phyloP scores from a whole-genome alignment of 2,113 vertebrate genomes.

The Macroglossus sobrinus region DNA sequence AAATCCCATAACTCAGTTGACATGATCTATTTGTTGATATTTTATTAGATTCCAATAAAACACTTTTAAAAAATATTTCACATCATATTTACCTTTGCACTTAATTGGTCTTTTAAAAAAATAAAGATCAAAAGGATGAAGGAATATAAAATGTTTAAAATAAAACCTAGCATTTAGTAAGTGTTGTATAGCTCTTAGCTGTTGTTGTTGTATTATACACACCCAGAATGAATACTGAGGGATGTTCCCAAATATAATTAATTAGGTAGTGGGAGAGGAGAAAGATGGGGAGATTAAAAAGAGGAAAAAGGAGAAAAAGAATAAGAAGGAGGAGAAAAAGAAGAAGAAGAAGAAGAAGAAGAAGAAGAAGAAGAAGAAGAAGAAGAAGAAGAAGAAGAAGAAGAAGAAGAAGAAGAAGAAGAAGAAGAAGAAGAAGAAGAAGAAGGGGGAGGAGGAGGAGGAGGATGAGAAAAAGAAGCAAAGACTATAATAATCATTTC shows the following conservation, averaged over 20 bases:
- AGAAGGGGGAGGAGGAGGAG: too few species aligned
- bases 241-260: neutral
- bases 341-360: neutral
- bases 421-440: neutral
- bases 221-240: neutral
- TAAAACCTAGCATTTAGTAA: neutral
- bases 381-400: neutral
- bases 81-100: neutral
- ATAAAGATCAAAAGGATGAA: neutral
- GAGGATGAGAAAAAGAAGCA: too few species aligned
- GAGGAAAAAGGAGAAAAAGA: neutral
- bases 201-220: neutral
- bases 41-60: neutral
- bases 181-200: neutral
- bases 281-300: neutral
- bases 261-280: neutral
- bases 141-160: neutral
- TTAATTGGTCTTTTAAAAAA: neutral
- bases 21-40: neutral
- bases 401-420: too few species aligned
- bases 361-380: too few species aligned
- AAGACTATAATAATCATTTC: too few species aligned
- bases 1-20: neutral
- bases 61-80: neutral
- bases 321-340: neutral